Evolutionary conservation across 37 sponge, comb jelly and placozoan genomes (phyloP), one percentile per base, ranked within the genome.

Genomic region (Aplysina aerophoba): DNA sequence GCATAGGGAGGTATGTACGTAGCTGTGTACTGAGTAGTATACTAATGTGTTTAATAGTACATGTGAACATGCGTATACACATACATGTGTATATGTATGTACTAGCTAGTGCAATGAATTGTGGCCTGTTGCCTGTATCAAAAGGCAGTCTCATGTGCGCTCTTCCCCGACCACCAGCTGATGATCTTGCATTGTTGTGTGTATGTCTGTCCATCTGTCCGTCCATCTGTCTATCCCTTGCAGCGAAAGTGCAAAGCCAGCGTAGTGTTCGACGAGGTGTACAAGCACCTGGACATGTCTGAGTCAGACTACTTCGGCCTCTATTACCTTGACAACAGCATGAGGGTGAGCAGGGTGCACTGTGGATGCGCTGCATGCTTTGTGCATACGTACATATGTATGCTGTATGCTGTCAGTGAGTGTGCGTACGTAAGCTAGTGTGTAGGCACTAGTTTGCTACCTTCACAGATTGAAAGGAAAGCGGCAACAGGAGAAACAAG

Each of bases 351-450:
- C 17, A 11, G 8, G 50, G 50, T 3, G n/a, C n/a, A n/a, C n/a
- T n/a, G n/a, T n/a, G n/a, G n/a, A n/a, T n/a, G n/a, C n/a, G n/a
- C n/a, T n/a, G n/a, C n/a, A 58, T 58, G 59, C 59, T 58, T 17
- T 58, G 19, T 58, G 19, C 17, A 58, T 58, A 58, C 17, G 15
- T 15, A 15, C 15, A 20, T 58, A 58, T 20, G 59, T 58, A 58
- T 58, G 59, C 17, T 20, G 14, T 11, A 8, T 11, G 22, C 30
- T 65, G 66, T 83, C 35, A 64, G 83, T 83, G 83, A 64, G 83
- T 83, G 83, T 83, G 83, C 64, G 83, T 83, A 67, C 64, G 83
- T 83, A 67, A 64, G 83, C 64, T 64, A 64, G 83, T 83, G 83
- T 83, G 83, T 80, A 58, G 41, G 55, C 27, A 30, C 54, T 22